Evolutionary conservation across 2,113 vertebrate genomes (phyloP).

Genomic region (Phylloscopus trochiloides): DNA sequence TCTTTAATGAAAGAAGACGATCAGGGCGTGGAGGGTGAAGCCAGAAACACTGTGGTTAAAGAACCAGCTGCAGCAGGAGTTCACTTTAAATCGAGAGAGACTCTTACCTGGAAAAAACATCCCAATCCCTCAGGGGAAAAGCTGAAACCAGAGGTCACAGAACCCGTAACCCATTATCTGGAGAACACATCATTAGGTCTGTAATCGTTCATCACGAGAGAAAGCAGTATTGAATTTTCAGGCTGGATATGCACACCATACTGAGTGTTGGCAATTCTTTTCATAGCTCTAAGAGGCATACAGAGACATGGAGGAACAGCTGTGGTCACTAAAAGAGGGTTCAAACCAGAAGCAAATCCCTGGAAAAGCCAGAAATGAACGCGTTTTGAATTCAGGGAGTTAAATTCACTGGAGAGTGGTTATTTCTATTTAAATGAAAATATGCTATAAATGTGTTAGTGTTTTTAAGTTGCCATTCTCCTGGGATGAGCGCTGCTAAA

Average conservation of each 20-base stretch:
- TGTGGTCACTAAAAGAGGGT: neutral
- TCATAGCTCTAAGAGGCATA: neutral
- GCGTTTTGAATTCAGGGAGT: neutral
- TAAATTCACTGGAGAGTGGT: neutral
- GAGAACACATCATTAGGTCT: neutral
- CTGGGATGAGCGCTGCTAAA: neutral
- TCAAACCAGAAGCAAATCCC: neutral
- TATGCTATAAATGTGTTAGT: neutral
- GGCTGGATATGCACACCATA: neutral
- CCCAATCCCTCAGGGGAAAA: neutral
- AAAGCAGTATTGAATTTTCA: neutral
- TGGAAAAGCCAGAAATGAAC: neutral
- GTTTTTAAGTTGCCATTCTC: neutral
- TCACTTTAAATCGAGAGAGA: neutral
- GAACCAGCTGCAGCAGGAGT: neutral
- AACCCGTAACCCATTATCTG: rapidly evolving
- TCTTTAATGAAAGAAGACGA: neutral
- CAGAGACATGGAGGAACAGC: neutral
- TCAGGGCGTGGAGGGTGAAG: neutral
- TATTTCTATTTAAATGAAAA: neutral
- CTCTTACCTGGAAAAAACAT: neutral
- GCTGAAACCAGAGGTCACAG: neutral
- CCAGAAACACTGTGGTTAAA: neutral
- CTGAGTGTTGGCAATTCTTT: neutral
- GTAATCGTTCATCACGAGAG: neutral